Base-by-base conservation (phyloP, 2,888 invertebrate genomes). In the Eupithecia centaureata region DNA sequence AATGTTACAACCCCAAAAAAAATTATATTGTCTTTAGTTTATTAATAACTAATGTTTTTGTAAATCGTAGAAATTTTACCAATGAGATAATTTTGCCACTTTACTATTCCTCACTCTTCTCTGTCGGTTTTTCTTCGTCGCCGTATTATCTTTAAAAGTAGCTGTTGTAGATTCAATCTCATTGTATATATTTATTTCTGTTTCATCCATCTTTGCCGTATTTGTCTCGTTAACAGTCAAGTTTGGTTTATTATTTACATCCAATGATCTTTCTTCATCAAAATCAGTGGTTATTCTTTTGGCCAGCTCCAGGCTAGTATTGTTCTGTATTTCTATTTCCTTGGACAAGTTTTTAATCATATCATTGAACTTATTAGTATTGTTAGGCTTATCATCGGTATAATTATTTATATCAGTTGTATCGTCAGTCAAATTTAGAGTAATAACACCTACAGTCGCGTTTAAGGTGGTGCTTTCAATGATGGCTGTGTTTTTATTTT, bases 271-370 rank as follows among this genome's bases (percentile, higher is more conserved):
- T 35, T 63, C 22, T 12, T 62, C 33, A 7, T 77, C 70, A 33
- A 74, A 67, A 25, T 73, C 68, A n/a, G 70, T 63, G 3, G 79
- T 71, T 51, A 81, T 60, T 30, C 76, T 74, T 67, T 79, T 81
- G 64, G 86, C 82, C 52, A 86, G 79, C 74, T 87, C 83, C 69
- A 88, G 74, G 57, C 83, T 89, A 0, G 82, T 83, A 60, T 89
- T 87, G 71, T 89, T 90, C 63, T 86, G 85, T 68, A 76, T 78
- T 4, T 90, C 89, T 64, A 90, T 90, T 65, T 81, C 76, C 57
- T 86, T 85, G 0, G 88, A 82, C 51, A 90, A 63, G 25, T 72
- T 79, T 18, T 79, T 78, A 12, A 90, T 90, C 77, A 86, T 81
- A 56, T 86, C 78, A 47, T 74, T 80, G 15, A 82, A 72, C 7